Conservation (phyloP, 2,888 invertebrate species). For the Atrina japonica region DNA sequence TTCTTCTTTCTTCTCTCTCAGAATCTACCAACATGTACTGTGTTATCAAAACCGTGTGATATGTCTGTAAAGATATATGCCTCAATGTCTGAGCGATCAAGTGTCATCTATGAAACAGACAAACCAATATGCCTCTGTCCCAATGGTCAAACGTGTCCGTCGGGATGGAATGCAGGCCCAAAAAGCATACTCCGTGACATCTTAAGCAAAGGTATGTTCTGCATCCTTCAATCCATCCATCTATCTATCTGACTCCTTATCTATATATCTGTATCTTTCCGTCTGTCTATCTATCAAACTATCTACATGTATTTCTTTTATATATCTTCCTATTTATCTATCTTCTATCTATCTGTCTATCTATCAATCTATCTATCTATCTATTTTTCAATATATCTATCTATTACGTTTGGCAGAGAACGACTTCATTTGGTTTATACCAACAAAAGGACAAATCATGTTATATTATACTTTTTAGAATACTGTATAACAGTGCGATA, state of each 20-base stretch:
- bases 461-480: too few species aligned
- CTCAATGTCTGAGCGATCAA: background rate
- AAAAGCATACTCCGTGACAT: constrained; percentile 18
- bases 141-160: constrained; percentile 12
- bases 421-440: too few species aligned
- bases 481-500: too few species aligned
- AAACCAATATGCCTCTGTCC: constrained; percentile 22
- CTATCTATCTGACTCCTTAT: too few species aligned
- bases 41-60: constrained; percentile 16
- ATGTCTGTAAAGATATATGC: constrained; percentile 22
- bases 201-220: constrained; percentile 24
- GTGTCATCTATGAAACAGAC: constrained; percentile 6
- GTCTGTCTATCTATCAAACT: too few species aligned
- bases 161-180: constrained; percentile 18
- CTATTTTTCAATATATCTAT: too few species aligned
- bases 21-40: constrained; percentile 16
- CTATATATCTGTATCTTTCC: background rate
- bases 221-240: background rate
- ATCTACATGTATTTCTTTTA: too few species aligned
- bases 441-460: too few species aligned
- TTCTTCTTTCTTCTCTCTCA: constrained; percentile 3
- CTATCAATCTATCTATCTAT: too few species aligned
- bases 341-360: too few species aligned
- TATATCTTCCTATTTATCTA: too few species aligned
- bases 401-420: too few species aligned